These are phyloP conservation scores for Albula glossodonta DNA, from an alignment of 2,113 vertebrate species.

Conservation along the genomic window DNA sequence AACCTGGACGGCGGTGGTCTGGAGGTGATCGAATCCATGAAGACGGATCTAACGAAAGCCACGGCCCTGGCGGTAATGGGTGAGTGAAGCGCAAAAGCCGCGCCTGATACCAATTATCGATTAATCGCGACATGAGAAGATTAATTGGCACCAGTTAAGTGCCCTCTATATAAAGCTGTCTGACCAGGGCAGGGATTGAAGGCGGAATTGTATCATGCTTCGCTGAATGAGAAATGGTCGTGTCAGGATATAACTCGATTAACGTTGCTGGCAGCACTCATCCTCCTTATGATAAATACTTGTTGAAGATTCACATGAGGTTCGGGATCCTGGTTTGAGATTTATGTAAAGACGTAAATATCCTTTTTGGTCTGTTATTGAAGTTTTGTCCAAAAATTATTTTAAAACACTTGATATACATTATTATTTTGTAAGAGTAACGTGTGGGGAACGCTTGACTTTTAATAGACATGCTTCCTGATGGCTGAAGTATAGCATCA, in stretches of 20 bases:
- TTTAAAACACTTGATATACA: no score
- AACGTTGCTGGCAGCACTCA: neutral
- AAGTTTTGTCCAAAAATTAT: no score
- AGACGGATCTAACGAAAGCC: slow-evolving; percentile 81
- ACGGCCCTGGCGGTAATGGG: slow-evolving; percentile 85
- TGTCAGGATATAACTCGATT: neutral
- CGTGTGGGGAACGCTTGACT: no score
- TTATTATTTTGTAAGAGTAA: no score
- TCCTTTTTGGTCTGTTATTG: neutral
- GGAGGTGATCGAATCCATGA: slow-evolving; percentile 84
- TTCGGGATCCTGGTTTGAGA: neutral
- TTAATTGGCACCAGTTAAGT: slow-evolving; percentile 47
- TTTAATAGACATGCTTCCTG: no score
- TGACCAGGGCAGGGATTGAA: slow-evolving; percentile 19
- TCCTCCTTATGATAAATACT: neutral
- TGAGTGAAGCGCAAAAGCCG: slow-evolving; percentile 62
- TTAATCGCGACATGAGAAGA: slow-evolving; percentile 30
- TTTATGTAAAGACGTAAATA: slow-evolving; percentile 29
- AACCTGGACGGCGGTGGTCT: slow-evolving; percentile 82
- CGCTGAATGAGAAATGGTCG: neutral
- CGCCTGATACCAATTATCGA: slow-evolving; percentile 25
- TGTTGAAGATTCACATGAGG: neutral
- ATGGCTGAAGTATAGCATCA: no score
- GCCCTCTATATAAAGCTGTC: slow-evolving; percentile 19
- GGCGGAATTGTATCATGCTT: neutral